phyloP scores from a whole-genome alignment of 92 coral and sea anemone genomes.

The Porites lobata region DNA sequence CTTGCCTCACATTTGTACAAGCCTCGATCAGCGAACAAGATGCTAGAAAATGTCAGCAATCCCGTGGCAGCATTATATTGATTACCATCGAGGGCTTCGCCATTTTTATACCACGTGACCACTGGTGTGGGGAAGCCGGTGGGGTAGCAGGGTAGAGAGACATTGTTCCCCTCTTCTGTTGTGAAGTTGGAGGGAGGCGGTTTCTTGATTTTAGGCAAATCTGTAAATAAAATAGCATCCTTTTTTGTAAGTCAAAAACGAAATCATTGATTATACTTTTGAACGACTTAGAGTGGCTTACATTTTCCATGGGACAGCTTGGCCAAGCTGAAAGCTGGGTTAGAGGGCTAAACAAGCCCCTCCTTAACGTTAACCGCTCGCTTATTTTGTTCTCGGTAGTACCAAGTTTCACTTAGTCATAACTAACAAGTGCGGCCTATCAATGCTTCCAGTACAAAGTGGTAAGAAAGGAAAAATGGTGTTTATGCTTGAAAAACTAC shows the following conservation, averaged over 20 bases:
- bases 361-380: no score
- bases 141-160: conserved; percentile 58
- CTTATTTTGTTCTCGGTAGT: no score
- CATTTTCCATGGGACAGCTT: no score
- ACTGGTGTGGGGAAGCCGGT: conserved; percentile 78
- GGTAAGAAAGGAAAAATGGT: no score
- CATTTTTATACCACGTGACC: conserved; percentile 77
- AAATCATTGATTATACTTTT: not conserved
- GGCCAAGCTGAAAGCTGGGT: no score
- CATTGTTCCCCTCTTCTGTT: conserved; percentile 60
- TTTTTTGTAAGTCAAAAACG: not conserved
- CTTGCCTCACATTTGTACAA: conserved; percentile 71
- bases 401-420: no score
- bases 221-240: conserved; percentile 24
- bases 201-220: conserved; percentile 53
- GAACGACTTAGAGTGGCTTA: no score
- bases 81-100: conserved; percentile 18
- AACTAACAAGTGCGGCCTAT: no score
- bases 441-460: no score
- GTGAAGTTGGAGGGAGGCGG: conserved; percentile 65
- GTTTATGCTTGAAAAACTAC: no score
- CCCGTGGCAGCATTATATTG: conserved; percentile 47
- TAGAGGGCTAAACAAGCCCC: no score
- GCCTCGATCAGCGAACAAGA: conserved; percentile 75
- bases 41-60: conserved; percentile 41